Base-by-base conservation (phyloP, 1,140 invertebrate species). In the Drosophila varians region DNA sequence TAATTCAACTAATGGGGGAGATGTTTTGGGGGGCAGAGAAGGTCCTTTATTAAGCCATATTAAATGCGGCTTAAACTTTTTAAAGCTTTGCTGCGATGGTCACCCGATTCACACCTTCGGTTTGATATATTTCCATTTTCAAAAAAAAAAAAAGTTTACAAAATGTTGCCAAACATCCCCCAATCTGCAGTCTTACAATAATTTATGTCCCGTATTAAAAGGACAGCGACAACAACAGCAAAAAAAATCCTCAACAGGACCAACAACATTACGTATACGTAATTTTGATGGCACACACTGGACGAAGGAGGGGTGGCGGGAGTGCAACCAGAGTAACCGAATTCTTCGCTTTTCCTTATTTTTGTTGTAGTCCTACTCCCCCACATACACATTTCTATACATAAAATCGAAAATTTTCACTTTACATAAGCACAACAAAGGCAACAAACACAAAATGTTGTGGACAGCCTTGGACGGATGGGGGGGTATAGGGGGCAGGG, bases 181-280 rank as follows among this genome's bases (percentile, higher is more conserved):
- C 79, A 86, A 86, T 86, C 82, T 87, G 62, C 64, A 86, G 82
- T 87, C 73, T 87, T 80, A 77, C 77, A 86, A 86, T 86, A 87
- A 86, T 86, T 86, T 86, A 86, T 86, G 80, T 86, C 76, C 82
- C 82, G 66, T 84, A 84, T 84, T 84, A 84, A 84, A 84, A 87
- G 82, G 82, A 86, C 82, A 87, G 66, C 77, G 69, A 74, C 77
- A 82, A 86, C 76, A 86, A 26, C 42, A 42, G 19, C 58, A 72
- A 51, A 64, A 64, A 69, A 74, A 65, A 71, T 53, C 19, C 51
- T 45, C 52, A 54, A 45, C 38, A 46, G 40, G 38, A 43, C 49
- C 53, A 51, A 43, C 66, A 69, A 82, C 68, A 55, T 61, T 76
- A 80, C 80, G 82, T 87, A 86, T 86, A 86, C 80, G 80, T 86